Evolutionary conservation across 2,888 invertebrate species (phyloP).

Genomic region (Sturmia bella): DNA sequence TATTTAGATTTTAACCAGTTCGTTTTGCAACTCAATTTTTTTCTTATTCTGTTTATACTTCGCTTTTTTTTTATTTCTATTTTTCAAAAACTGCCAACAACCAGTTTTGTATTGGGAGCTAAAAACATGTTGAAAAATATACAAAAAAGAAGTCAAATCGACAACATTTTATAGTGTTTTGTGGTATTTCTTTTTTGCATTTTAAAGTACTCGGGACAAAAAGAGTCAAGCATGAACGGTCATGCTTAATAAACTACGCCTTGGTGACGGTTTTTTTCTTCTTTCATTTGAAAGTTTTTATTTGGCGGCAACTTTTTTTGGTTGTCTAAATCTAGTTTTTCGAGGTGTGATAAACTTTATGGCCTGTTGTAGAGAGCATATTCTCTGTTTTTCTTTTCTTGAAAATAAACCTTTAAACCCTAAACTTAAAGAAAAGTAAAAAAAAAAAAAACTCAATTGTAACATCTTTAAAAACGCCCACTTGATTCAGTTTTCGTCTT

Average conservation of each 20-base stretch:
- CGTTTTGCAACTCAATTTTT: conserved; percentile 24
- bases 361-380: conserved; percentile 25
- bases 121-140: neutral
- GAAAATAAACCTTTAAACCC: neutral
- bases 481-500: conserved; percentile 28
- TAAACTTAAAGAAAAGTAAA: conserved; percentile 2
- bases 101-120: conserved; percentile 33
- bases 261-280: conserved; percentile 5
- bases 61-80: conserved; percentile 25
- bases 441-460: conserved; percentile 31
- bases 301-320: neutral
- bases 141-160: conserved; percentile 57
- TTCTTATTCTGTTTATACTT: neutral
- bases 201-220: conserved; percentile 51
- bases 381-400: neutral
- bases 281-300: conserved; percentile 19
- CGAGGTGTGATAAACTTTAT: conserved; percentile 60
- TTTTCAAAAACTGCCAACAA: conserved; percentile 43
- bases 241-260: conserved; percentile 54
- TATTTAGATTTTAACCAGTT: conserved; percentile 60
- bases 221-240: conserved; percentile 34
- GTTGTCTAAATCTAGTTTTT: conserved; percentile 46
- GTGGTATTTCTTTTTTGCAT: conserved; percentile 10
- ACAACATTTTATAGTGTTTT: conserved; percentile 55
- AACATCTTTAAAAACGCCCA: conserved; percentile 66